Evolutionary conservation across 2,888 invertebrate species (phyloP).

Genomic region (Lepidocyrtoides sp.): DNA sequence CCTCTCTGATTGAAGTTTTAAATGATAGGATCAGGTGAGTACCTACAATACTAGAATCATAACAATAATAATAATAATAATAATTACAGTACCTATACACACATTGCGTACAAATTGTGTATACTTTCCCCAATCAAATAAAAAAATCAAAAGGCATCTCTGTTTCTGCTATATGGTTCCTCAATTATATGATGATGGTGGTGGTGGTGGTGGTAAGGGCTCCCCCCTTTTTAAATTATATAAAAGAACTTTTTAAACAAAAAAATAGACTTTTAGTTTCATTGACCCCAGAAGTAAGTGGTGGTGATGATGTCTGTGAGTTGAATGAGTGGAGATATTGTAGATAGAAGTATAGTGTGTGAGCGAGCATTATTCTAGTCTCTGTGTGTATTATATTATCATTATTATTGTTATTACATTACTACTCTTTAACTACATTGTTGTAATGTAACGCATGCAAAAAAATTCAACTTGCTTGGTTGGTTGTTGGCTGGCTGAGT

Average conservation of each 20-base stretch:
- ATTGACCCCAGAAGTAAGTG: constrained; percentile 84
- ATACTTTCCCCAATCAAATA: constrained; percentile 48
- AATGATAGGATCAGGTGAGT: not conserved
- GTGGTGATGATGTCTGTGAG: constrained; percentile 50
- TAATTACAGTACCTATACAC: too few species aligned
- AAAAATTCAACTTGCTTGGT: constrained; percentile 74
- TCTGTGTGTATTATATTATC: constrained; percentile 45
- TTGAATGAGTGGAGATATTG: not conserved
- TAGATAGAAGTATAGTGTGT: constrained; percentile 11
- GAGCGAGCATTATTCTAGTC: constrained; percentile 9
- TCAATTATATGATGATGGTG: not conserved
- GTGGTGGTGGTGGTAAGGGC: constrained; percentile 63
- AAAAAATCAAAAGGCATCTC: constrained; percentile 26
- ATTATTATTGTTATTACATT: constrained; percentile 75
- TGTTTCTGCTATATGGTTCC: not conserved
- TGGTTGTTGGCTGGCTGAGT: constrained; percentile 60
- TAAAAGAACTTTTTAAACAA: constrained; percentile 68
- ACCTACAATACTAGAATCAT: not conserved
- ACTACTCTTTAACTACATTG: constrained; percentile 54
- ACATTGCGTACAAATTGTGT: not conserved
- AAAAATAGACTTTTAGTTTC: constrained; percentile 84
- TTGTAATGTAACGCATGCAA: constrained; percentile 48
- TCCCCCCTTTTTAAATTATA: constrained; percentile 76
- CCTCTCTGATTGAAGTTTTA: not conserved
- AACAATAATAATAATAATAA: not conserved